Percentiles rank a stretch among this genome's conserved stretches.
Evolutionary conservation across 2,113 vertebrate genomes (phyloP).

Genomic region (Pristiophorus japonicus): DNA sequence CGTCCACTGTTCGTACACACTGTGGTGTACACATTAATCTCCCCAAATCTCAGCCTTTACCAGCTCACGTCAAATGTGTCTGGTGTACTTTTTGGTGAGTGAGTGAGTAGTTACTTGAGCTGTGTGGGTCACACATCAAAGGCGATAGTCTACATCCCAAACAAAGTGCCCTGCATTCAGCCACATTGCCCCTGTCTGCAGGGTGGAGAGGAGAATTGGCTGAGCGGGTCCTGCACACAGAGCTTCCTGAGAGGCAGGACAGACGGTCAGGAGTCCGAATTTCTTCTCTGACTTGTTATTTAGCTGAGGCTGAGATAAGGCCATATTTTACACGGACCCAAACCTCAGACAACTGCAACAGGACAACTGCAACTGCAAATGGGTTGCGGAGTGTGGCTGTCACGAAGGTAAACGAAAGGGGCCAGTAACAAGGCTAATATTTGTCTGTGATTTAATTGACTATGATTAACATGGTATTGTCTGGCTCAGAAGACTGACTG

Average conservation of each 20-base stretch:
- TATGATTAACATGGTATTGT: background rate
- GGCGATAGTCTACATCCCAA: background rate
- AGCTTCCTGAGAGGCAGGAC: background rate
- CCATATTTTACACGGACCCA: background rate
- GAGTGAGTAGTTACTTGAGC: background rate
- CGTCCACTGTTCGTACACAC: too few relatives aligned
- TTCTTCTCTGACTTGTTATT: background rate
- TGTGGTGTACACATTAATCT: background rate
- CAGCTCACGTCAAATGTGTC: background rate
- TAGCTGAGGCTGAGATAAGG: background rate
- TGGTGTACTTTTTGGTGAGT: background rate
- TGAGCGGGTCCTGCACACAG: background rate
- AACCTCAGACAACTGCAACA: background rate
- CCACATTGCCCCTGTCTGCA: background rate
- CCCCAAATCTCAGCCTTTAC: background rate
- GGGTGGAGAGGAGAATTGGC: background rate
- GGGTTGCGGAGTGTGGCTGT: background rate
- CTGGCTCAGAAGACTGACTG: background rate
- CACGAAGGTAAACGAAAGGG: background rate
- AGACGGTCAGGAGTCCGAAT: background rate
- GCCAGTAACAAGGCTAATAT: background rate
- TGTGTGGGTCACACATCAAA: background rate
- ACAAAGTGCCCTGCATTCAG: background rate
- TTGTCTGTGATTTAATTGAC: background rate
- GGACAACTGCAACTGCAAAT: background rate